Evolutionary conservation across 2,113 vertebrate genomes (phyloP).

Genomic region (Boleophthalmus pectinirostris): DNA sequence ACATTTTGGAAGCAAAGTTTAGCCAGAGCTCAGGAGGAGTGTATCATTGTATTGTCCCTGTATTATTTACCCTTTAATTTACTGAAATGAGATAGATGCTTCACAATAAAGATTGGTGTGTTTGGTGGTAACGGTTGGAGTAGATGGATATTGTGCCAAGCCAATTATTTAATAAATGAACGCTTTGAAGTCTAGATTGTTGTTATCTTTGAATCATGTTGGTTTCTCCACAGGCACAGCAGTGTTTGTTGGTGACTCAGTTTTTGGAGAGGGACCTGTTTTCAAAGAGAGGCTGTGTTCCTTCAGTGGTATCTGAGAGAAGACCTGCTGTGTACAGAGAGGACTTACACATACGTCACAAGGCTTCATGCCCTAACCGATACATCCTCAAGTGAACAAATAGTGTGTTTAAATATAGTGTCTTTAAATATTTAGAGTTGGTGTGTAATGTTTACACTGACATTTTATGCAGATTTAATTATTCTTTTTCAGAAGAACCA

Average conservation of each 20-base stretch:
- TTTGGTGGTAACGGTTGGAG: neutral
- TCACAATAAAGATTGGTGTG: neutral
- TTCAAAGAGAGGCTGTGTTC: constrained; percentile 49
- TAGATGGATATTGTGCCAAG: neutral
- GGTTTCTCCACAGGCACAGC: neutral
- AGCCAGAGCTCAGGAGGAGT: too few relatives aligned
- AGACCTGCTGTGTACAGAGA: constrained; percentile 36
- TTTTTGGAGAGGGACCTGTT: constrained; percentile 2
- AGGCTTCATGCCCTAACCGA: neutral
- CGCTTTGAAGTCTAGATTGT: neutral
- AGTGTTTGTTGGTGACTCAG: constrained; percentile 20
- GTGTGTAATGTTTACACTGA: neutral
- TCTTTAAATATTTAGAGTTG: constrained; percentile 8
- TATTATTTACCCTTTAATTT: too few relatives aligned
- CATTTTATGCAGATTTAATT: neutral
- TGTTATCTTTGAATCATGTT: neutral
- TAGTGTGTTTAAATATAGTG: constrained; percentile 22
- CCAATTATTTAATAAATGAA: neutral
- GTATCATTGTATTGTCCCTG: too few relatives aligned
- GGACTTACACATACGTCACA: constrained; percentile 32
- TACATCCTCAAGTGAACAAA: constrained; percentile 10
- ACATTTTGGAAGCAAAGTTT: neutral
- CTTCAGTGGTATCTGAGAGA: constrained; percentile 19
- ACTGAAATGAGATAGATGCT: too few relatives aligned
- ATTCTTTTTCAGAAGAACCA: neutral